Evolutionary conservation across 2,113 vertebrate species (phyloP).

Genomic region (Thalassoma bifasciatum): DNA sequence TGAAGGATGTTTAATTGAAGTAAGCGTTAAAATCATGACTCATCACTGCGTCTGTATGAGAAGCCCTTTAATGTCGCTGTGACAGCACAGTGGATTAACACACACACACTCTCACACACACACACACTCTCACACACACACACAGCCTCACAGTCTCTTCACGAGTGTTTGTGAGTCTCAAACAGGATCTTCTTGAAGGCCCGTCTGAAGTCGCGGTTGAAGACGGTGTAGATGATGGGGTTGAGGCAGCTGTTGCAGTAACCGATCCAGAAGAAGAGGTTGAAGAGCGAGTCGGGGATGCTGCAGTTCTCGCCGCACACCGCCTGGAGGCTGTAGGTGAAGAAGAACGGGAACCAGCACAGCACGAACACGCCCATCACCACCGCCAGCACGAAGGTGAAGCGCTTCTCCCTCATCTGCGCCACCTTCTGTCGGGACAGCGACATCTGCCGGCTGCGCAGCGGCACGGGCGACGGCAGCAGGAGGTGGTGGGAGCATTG

Average conservation of each 20-base stretch:
- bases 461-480: conserved; percentile 49
- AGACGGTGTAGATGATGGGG: conserved; percentile 84
- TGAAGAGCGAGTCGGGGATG: conserved; percentile 88
- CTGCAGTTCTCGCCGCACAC: conserved; percentile 84
- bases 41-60: conserved; percentile 45
- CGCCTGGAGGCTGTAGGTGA: conserved; percentile 89
- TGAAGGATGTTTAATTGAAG: conserved; percentile 17
- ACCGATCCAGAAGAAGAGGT: conserved; percentile 92
- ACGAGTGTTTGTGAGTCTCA: conserved; percentile 60
- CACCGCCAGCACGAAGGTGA: conserved; percentile 88
- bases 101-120: neutral
- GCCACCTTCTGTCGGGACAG: conserved; percentile 82
- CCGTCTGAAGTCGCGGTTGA: conserved; percentile 88
- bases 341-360: conserved; percentile 93
- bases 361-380: conserved; percentile 90
- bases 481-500: conserved; percentile 64
- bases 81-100: conserved; percentile 65
- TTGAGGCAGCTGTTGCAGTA: conserved; percentile 85
- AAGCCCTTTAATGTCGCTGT: conserved; percentile 74
- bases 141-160: too few species aligned
- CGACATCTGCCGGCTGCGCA: conserved; percentile 67
- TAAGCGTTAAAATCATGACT: conserved; percentile 55
- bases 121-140: conserved; percentile 3
- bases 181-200: conserved; percentile 87
- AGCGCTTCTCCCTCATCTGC: conserved; percentile 86